These are phyloP conservation scores for Dermatemys mawii DNA, from an alignment of 2,113 vertebrate species.

Conservation along the genomic window DNA sequence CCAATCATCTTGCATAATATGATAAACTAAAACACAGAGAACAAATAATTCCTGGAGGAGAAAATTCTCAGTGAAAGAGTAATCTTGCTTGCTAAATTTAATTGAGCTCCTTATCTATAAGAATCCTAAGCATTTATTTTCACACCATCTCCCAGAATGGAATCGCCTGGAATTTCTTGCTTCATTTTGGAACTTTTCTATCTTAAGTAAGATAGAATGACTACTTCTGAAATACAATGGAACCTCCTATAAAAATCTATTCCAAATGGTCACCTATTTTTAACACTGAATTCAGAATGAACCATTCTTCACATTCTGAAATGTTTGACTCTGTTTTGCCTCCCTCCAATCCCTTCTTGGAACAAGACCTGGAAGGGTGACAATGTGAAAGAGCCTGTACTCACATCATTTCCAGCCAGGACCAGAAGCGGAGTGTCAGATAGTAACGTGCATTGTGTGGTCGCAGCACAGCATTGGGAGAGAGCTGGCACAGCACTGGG, in stretches of 20 bases:
- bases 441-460: not conserved
- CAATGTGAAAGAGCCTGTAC: rapidly evolving
- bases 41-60: not conserved
- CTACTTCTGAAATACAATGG: not conserved
- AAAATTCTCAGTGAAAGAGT: not conserved
- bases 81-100: not conserved
- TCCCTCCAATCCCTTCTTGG: rapidly evolving
- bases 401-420: rapidly evolving
- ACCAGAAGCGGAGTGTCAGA: not conserved
- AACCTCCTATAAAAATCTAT: not conserved
- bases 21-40: constrained; percentile 22
- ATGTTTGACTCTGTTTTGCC: not conserved
- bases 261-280: not conserved
- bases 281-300: not conserved
- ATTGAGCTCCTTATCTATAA: not conserved
- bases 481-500: too few relatives aligned
- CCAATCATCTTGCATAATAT: not conserved
- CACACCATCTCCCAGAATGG: not conserved
- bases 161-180: not conserved
- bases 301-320: not conserved
- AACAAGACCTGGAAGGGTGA: not conserved
- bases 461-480: too few relatives aligned
- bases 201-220: not conserved
- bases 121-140: not conserved
- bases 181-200: not conserved